These are phyloP conservation scores for Belgica antarctica DNA, from an alignment of 2,888 invertebrate genomes.

Conservation along the genomic window DNA sequence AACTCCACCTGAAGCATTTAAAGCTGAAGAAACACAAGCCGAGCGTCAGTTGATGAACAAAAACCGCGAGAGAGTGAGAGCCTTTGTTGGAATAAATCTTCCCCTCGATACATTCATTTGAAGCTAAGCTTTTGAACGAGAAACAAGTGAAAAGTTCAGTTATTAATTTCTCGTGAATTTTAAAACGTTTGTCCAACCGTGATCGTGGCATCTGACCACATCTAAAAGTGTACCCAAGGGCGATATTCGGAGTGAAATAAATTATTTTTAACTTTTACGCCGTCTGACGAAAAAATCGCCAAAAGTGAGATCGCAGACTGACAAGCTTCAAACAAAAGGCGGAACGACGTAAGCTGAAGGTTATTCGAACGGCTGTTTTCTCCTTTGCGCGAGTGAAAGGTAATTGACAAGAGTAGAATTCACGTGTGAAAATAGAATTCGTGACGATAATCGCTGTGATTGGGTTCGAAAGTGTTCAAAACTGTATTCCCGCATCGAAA, in stretches of 20 bases:
- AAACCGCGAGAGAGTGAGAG: not conserved
- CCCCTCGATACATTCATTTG: not conserved
- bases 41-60: not conserved
- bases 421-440: conserved; percentile 7
- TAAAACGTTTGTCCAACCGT: not conserved
- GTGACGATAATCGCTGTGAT: not conserved
- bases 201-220: not conserved
- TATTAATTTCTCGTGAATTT: not conserved
- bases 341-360: not conserved
- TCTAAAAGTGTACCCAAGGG: not conserved
- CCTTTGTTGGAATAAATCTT: not conserved
- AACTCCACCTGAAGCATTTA: conserved; percentile 23
- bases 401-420: not conserved
- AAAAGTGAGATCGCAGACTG: not conserved
- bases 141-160: conserved; percentile 15
- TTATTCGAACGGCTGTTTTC: not conserved
- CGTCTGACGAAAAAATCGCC: not conserved
- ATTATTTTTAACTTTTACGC: not conserved
- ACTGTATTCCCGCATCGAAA: too few relatives aligned
- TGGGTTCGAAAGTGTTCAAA: too few relatives aligned
- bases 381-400: not conserved
- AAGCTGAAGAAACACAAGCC: conserved; percentile 29
- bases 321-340: not conserved
- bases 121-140: not conserved
- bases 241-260: not conserved